Conservation (phyloP, 2,888 invertebrate species). For the Pammene aurita region DNA sequence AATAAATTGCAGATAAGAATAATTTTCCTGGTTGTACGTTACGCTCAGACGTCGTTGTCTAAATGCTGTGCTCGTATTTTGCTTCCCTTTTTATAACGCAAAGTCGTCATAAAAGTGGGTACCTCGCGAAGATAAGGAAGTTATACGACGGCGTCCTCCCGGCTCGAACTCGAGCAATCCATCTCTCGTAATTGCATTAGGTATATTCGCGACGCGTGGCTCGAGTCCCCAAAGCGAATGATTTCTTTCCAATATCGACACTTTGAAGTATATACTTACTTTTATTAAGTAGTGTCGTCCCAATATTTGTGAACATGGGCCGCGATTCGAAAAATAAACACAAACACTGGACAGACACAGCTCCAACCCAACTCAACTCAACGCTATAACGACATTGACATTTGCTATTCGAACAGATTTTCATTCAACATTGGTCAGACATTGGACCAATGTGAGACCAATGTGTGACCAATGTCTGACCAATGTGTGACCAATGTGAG, state of each 20-base stretch:
- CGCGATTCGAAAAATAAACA: no score
- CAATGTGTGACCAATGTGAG: no score
- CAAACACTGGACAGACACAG: no score
- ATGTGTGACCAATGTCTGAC: no score
- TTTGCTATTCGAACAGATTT: no score
- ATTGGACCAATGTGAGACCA: no score
- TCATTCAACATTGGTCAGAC: no score
- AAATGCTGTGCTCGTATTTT: conserved; percentile 47
- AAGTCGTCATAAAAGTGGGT: conserved; percentile 61
- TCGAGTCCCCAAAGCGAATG: conserved; percentile 56
- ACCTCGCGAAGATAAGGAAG: conserved; percentile 60
- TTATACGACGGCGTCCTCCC: conserved; percentile 60
- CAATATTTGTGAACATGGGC: conserved; percentile 33
- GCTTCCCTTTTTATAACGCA: conserved; percentile 59
- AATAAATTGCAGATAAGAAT: conserved; percentile 41
- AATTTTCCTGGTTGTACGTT: conserved; percentile 40
- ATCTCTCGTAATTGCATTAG: conserved; percentile 71
- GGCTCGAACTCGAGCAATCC: conserved; percentile 65
- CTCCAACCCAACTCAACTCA: no score
- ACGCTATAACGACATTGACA: no score
- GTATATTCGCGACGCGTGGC: conserved; percentile 63
- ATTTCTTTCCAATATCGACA: conserved; percentile 59
- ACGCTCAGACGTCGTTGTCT: conserved; percentile 40
- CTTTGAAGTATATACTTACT: conserved; percentile 46
- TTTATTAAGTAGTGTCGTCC: conserved; percentile 45